Evolutionary conservation across 1,140 invertebrate species (phyloP), one percentile per base, ranked within the genome.

Genomic region (Potamilus streckersoni): DNA sequence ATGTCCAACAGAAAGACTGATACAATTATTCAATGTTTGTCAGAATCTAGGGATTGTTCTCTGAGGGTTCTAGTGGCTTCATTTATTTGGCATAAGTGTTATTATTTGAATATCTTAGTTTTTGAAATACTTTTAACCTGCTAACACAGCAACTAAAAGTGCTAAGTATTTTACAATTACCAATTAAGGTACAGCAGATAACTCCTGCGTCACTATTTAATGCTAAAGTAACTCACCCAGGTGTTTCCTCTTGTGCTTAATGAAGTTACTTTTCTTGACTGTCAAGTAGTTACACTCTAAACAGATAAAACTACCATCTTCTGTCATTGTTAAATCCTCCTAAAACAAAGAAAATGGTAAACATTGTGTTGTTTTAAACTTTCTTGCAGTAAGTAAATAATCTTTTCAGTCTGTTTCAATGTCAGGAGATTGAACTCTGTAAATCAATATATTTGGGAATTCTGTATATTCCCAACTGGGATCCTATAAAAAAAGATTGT

Each of bases 161-260:
- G 20, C 17, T n/a, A 61, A 61, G 17, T 6, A n/a, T 61, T 61
- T 23, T n/a, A 6, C 60, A 19, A 61, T 61, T 61, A n/a, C 17
- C 20, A n/a, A 61, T 6, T n/a, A 23, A 61, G 20, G 57, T 3
- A 55, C 2, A 57, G 20, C 17, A 38, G 57, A 56, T 19, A 20
- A 73, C 19, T 58, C 55, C 17, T 12, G 62, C 13, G 12, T 59
- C 17, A 17, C 15, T 57, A 14, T 56, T 62, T n/a, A 17, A 23
- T 23, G 23, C 23, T 56, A 67, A 58, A 61, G 23, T 49, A 57
- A 68, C 74, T 74, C 73, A 87, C 87, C 82, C 62, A 82, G 68
- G 77, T 89, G 88, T 72, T 83, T 86, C 56, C 81, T 84, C 56
- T 83, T 80, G 69, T 89, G 88, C 79, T 89, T 89, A 75, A 85